Conservation (phyloP, 2,797 vertebrate genomes). For the Diplodus sargus region DNA sequence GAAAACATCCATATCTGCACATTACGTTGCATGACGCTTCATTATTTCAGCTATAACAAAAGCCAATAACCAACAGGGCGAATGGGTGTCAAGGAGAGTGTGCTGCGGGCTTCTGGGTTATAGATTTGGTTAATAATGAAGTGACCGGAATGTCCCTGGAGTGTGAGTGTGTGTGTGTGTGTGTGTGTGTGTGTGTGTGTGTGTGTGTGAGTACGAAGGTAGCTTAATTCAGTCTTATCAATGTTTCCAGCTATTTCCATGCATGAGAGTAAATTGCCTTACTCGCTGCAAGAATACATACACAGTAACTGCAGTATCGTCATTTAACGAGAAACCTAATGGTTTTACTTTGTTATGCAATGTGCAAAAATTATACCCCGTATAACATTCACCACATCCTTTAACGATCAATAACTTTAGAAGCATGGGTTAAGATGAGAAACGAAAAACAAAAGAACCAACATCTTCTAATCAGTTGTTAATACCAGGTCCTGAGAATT, state of each 20-base stretch:
- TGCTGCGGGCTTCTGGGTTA: constrained; percentile 23
- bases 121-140: constrained; percentile 38
- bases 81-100: constrained; percentile 5
- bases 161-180: background rate
- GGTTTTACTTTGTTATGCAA: background rate
- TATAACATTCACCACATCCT: too few relatives aligned
- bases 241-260: constrained; percentile 12
- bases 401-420: background rate
- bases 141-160: constrained; percentile 53
- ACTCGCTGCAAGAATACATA: constrained; percentile 1
- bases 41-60: constrained; percentile 28
- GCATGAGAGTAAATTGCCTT: constrained; percentile 23
- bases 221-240: constrained; percentile 42
- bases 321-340: background rate
- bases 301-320: constrained; percentile 25
- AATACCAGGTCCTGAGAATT: constrained; percentile 41
- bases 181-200: background rate
- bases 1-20: constrained; percentile 29
- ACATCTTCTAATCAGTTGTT: constrained; percentile 6
- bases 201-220: background rate
- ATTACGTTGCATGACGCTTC: constrained; percentile 26
- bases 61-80: constrained; percentile 22
- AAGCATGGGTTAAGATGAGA: background rate
- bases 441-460: background rate
- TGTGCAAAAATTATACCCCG: background rate